Percentiles rank a stretch among this genome's conserved stretches.
phyloP scores from a whole-genome alignment of 2,113 vertebrate genomes.

The Perca fluviatilis region DNA sequence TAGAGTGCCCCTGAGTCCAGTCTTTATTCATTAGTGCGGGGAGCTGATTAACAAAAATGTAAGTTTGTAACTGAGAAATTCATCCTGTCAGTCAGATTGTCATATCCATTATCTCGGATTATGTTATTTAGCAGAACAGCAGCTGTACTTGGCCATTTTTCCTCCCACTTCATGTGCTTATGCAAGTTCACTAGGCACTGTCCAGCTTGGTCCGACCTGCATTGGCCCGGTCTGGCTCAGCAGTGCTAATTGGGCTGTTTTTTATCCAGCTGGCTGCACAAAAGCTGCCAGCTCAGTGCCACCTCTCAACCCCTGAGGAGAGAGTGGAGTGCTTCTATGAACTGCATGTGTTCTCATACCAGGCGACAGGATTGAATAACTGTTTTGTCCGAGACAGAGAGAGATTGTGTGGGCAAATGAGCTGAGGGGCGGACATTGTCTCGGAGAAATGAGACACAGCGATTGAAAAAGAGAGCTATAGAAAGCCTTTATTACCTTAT shows the following conservation, averaged over 20 bases:
- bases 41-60: constrained; percentile 12
- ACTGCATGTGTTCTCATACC: constrained; percentile 50
- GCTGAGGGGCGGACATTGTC: constrained; percentile 41
- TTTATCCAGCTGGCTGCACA: constrained; percentile 61
- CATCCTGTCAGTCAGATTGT: constrained; percentile 30
- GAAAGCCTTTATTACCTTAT: constrained; percentile 18
- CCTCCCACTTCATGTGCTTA: background rate
- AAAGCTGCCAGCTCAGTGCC: constrained; percentile 41
- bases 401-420: constrained; percentile 58
- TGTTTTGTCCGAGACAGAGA: constrained; percentile 61
- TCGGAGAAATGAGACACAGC: constrained; percentile 45
- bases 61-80: constrained; percentile 5
- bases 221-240: constrained; percentile 25
- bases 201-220: constrained; percentile 43
- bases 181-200: background rate
- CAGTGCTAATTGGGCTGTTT: constrained; percentile 65
- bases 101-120: constrained; percentile 18
- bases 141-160: background rate
- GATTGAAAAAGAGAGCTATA: constrained; percentile 16
- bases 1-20: background rate
- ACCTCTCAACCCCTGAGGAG: constrained; percentile 52
- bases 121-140: constrained; percentile 2
- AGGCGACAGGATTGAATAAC: constrained; percentile 51
- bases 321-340: constrained; percentile 46
- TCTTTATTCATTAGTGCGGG: constrained; percentile 3